These are phyloP conservation scores for Synanthedon formicaeformis DNA, from an alignment of 2,888 invertebrate species.

Conservation along the genomic window DNA sequence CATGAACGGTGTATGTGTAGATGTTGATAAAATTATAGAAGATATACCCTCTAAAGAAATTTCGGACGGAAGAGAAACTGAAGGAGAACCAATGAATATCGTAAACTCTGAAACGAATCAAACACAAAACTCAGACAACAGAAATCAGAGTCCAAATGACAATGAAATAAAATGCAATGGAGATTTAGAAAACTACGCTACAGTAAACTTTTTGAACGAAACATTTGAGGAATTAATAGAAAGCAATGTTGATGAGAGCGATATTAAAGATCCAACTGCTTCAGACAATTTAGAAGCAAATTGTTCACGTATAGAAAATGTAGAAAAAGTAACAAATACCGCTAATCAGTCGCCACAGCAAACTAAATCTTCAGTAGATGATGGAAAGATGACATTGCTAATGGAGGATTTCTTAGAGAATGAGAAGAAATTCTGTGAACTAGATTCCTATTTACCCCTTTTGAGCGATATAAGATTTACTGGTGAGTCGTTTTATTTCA, in stretches of 20 bases:
- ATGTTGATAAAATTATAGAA: no score
- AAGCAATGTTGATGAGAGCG: conserved; percentile 58
- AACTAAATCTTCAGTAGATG: not conserved
- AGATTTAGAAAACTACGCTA: conserved; percentile 44
- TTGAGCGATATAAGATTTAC: conserved; percentile 61
- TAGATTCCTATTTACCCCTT: conserved; percentile 44
- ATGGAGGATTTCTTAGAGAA: conserved; percentile 53
- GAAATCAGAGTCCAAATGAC: conserved; percentile 3
- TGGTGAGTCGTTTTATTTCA: conserved; percentile 29
- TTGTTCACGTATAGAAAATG: conserved; percentile 6
- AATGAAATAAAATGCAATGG: conserved; percentile 31
- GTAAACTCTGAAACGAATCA: not conserved
- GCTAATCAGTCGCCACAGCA: not conserved
- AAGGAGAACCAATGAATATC: not conserved
- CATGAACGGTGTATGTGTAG: no score
- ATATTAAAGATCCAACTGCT: conserved; percentile 23
- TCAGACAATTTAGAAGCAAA: conserved; percentile 12
- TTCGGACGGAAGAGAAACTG: not conserved
- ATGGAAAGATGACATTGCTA: not conserved
- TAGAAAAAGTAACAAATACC: not conserved
- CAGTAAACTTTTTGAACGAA: conserved; percentile 50
- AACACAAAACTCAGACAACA: conserved; percentile 6
- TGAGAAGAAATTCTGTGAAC: conserved; percentile 59
- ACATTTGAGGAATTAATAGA: conserved; percentile 56
- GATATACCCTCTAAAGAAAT: not conserved